These are phyloP conservation scores for Mungos mungo DNA, from an alignment of 2,113 vertebrate genomes.

Conservation along the genomic window DNA sequence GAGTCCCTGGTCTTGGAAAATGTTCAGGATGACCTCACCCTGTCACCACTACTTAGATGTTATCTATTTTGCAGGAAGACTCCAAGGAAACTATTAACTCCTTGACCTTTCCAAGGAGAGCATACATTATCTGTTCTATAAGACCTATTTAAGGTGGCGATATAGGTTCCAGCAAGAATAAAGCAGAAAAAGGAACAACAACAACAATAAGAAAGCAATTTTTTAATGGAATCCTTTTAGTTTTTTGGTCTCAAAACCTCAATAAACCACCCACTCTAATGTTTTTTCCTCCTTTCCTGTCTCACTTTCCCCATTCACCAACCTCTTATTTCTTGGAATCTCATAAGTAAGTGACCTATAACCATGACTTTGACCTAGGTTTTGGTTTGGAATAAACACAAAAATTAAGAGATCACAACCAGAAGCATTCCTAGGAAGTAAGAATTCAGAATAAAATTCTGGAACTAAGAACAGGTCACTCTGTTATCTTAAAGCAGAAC, in stretches of 20 bases:
- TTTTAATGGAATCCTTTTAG: background rate
- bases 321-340: background rate
- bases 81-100: background rate
- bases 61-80: background rate
- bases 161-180: background rate
- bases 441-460: slow-evolving; percentile 1
- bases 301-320: background rate
- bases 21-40: background rate
- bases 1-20: background rate
- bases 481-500: background rate
- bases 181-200: background rate
- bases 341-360: background rate
- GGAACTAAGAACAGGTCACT: background rate
- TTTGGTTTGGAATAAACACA: background rate
- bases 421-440: background rate
- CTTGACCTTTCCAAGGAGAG: background rate
- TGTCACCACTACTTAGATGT: background rate
- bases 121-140: background rate
- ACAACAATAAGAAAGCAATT: background rate
- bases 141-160: background rate
- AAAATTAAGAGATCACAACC: background rate
- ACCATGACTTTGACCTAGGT: background rate
- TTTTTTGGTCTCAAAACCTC: background rate
- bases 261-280: background rate
- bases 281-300: background rate